These are phyloP conservation scores for Caenorhabditis sp. DNA, from an alignment of 2,888 invertebrate species.

Conservation along the genomic window DNA sequence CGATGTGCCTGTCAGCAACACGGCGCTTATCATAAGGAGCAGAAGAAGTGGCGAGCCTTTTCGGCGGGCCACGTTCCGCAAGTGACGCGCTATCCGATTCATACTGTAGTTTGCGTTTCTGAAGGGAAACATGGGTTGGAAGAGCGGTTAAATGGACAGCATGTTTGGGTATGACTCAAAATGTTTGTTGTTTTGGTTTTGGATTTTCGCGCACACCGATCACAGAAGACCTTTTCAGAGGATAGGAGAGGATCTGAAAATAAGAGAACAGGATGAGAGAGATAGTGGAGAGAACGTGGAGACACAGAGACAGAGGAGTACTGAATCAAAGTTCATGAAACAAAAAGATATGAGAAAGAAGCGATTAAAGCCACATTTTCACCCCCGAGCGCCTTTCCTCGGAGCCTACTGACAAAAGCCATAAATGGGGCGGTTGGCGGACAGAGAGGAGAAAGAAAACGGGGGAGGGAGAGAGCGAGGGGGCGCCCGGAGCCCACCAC, in stretches of 20 bases:
- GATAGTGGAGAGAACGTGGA: constrained; percentile 20
- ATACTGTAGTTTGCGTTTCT: constrained; percentile 52
- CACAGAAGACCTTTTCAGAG: constrained; percentile 46
- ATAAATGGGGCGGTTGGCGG: constrained; percentile 41
- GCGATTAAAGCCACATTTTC: constrained; percentile 47
- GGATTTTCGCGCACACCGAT: constrained; percentile 10
- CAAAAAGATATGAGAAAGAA: constrained; percentile 44
- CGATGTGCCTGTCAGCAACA: constrained; percentile 23
- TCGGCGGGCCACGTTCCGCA: constrained; percentile 59
- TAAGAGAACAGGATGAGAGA: constrained; percentile 7
- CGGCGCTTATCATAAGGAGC: constrained; percentile 32
- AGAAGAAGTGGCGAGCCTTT: constrained; percentile 44
- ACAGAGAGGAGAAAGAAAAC: constrained; percentile 18
- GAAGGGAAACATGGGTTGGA: constrained; percentile 31
- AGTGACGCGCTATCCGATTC: constrained; percentile 62
- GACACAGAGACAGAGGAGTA: constrained; percentile 34
- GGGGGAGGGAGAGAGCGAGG: constrained; percentile 17
- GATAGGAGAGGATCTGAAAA: constrained; percentile 39
- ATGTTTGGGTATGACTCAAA: too few species aligned
- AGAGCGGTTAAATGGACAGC: constrained; percentile 11
- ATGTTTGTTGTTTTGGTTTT: constrained; percentile 13
- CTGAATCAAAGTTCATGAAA: constrained; percentile 50
- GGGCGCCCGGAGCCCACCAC: background rate
- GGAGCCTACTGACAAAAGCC: constrained; percentile 25
- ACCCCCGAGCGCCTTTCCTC: constrained; percentile 29